These are phyloP conservation scores for Pardosa pseudoannulata DNA, from an alignment of 2,888 invertebrate genomes.

Conservation along the genomic window DNA sequence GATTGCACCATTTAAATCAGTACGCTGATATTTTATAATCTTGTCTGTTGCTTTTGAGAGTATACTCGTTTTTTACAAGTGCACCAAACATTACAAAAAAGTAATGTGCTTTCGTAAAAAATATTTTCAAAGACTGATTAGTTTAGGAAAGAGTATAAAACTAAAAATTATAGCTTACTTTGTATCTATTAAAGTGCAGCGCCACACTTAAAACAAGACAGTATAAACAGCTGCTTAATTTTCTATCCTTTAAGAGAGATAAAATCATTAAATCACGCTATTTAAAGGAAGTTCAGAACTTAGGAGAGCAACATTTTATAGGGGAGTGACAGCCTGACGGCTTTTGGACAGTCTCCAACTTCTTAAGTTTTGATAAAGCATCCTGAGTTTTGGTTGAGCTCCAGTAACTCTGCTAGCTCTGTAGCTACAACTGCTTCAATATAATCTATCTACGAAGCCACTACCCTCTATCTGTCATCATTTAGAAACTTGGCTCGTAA, in stretches of 20 bases:
- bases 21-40: too few species aligned
- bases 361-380: slow-evolving; percentile 70
- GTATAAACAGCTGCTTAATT: slow-evolving; percentile 53
- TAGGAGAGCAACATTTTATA: slow-evolving; percentile 59
- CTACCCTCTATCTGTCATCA: slow-evolving; percentile 60
- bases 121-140: too few species aligned
- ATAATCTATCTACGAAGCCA: slow-evolving; percentile 57
- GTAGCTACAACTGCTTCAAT: slow-evolving; percentile 40
- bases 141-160: neutral
- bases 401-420: slow-evolving; percentile 41
- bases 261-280: slow-evolving; percentile 66
- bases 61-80: too few species aligned
- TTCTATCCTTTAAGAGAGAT: slow-evolving; percentile 45
- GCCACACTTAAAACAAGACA: slow-evolving; percentile 1
- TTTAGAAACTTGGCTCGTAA: slow-evolving; percentile 66
- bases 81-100: too few species aligned
- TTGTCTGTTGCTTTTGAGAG: too few species aligned
- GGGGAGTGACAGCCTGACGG: slow-evolving; percentile 55
- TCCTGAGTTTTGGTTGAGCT: slow-evolving; percentile 64
- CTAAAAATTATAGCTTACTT: neutral
- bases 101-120: too few species aligned
- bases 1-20: too few species aligned
- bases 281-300: slow-evolving; percentile 60
- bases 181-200: neutral
- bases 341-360: slow-evolving; percentile 63